Conservation (phyloP, 53 echinoderm and acorn worm genomes). For the Stichopus horrens region DNA sequence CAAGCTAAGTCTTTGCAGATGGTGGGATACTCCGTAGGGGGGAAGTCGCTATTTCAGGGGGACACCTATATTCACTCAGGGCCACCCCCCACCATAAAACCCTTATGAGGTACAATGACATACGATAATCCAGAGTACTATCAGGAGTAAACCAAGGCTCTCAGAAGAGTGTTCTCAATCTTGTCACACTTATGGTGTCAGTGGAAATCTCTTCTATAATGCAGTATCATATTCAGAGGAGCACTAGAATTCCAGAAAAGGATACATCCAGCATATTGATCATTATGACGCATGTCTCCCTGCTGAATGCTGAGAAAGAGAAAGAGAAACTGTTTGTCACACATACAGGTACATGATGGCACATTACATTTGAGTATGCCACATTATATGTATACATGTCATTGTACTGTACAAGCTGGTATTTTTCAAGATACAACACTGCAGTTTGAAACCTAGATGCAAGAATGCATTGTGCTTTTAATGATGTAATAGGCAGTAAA, state of each 20-base stretch:
- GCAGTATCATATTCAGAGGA: background rate
- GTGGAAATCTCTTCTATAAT: background rate
- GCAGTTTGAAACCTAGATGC: no score
- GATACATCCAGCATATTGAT: conserved; percentile 99
- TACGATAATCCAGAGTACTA: no score
- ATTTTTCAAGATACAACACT: no score
- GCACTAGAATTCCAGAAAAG: conserved; percentile 54
- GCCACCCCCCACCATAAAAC: no score
- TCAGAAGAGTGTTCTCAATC: background rate
- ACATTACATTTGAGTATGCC: background rate
- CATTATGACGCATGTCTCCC: conserved; percentile 85
- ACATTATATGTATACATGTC: background rate
- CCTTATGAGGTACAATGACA: background rate
- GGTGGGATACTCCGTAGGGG: no score
- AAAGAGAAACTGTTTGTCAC: background rate
- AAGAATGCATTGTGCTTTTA: no score
- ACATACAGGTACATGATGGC: background rate
- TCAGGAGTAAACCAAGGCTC: no score
- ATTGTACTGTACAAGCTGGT: no score
- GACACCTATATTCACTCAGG: no score
- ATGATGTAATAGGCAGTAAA: no score
- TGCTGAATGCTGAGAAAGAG: conserved; percentile 69
- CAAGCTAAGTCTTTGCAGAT: no score
- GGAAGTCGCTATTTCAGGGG: no score
- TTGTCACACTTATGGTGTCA: background rate